Evolutionary conservation across 2,113 vertebrate genomes (phyloP).

Genomic region (Lepisosteus oculatus): DNA sequence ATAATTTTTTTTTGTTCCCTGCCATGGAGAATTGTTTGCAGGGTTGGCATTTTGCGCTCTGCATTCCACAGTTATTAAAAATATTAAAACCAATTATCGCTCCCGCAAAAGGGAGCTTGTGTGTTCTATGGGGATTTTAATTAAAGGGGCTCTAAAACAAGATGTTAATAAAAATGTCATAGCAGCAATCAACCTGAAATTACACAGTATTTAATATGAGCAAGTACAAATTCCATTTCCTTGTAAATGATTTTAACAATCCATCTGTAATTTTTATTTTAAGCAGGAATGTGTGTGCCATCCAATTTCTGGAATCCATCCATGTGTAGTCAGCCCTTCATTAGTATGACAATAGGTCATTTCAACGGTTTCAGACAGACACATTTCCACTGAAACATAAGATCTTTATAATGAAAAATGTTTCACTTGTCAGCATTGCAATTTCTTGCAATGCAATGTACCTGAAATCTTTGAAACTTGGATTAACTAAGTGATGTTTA

Average conservation of each 20-base stretch:
- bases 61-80: conserved; percentile 13
- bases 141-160: conserved; percentile 8
- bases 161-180: conserved; percentile 24
- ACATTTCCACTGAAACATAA: no score
- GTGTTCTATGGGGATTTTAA: conserved; percentile 17
- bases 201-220: conserved; percentile 11
- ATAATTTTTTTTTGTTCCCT: conserved; percentile 27
- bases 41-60: accelerated
- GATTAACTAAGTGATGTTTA: no score
- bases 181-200: conserved; percentile 7
- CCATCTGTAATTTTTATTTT: background rate
- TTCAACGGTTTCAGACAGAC: no score
- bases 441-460: no score
- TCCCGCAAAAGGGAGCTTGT: conserved; percentile 15
- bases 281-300: no score
- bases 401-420: no score
- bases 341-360: no score
- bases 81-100: conserved; percentile 28
- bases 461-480: no score
- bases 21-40: background rate
- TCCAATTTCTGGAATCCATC: no score
- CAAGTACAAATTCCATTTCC: conserved; percentile 10
- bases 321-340: no score
- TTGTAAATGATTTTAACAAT: conserved; percentile 15
- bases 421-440: no score